A percentile compares a stretch with the other conserved stretches of the same genome.
These are phyloP conservation scores for Chiloscyllium plagiosum DNA, from an alignment of 2,113 vertebrate species.

Conservation along the genomic window DNA sequence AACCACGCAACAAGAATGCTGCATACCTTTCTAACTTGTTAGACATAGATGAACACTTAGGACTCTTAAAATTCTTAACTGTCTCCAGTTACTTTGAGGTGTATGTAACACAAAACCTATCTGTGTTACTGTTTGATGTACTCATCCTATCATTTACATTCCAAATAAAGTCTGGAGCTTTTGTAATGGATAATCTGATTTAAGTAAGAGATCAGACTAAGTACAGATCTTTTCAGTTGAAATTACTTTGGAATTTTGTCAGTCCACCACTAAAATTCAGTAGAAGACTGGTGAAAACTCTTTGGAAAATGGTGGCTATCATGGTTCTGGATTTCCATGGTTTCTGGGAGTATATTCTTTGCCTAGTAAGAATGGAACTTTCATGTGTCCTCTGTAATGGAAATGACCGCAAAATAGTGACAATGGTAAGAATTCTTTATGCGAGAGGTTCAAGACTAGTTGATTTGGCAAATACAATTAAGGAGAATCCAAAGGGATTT, in stretches of 20 bases:
- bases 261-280: neutral
- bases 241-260: neutral
- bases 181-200: neutral
- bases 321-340: neutral
- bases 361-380: neutral
- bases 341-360: neutral
- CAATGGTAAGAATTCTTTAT: neutral
- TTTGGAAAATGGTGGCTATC: neutral
- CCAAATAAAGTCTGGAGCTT: neutral
- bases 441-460: neutral
- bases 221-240: neutral
- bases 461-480: neutral
- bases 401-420: neutral
- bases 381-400: neutral
- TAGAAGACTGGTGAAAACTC: neutral
- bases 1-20: slow-evolving; percentile 57
- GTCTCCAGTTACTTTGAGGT: slow-evolving; percentile 44
- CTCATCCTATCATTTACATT: neutral
- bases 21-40: slow-evolving; percentile 41
- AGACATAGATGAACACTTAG: slow-evolving; percentile 46
- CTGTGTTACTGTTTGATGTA: neutral
- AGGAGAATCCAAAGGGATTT: no score
- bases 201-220: slow-evolving; percentile 19
- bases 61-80: slow-evolving; percentile 45
- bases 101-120: neutral